phyloP scores from a whole-genome alignment of 2,797 vertebrate species.

The Paguma larvata region DNA sequence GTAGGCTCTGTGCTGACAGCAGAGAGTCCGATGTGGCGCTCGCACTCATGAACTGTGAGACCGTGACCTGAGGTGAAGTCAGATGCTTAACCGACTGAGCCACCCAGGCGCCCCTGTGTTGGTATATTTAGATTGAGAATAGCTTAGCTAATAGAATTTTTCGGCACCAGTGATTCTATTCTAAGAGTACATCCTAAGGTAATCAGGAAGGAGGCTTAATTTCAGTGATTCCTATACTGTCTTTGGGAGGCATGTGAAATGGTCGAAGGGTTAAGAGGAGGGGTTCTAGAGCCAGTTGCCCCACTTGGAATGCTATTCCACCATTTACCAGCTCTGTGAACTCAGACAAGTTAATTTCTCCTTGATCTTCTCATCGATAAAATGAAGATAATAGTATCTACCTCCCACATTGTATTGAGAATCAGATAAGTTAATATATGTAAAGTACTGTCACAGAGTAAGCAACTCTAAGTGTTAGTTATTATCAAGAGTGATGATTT shows the following conservation, averaged over 20 bases:
- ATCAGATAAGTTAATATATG: conserved; percentile 47
- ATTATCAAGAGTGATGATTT: neutral
- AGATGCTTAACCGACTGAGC: too few relatives aligned
- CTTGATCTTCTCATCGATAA: conserved; percentile 53
- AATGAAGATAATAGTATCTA: conserved; percentile 50
- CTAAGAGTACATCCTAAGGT: neutral
- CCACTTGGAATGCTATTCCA: neutral
- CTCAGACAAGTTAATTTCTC: conserved; percentile 35
- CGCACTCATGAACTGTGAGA: too few relatives aligned
- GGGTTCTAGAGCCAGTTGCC: neutral
- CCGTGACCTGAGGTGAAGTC: too few relatives aligned
- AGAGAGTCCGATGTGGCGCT: too few relatives aligned
- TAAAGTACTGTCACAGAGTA: conserved; percentile 23
- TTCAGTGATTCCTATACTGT: neutral
- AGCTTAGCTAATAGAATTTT: neutral
- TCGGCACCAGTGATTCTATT: neutral
- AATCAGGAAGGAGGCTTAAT: neutral
- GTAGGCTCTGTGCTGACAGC: too few relatives aligned
- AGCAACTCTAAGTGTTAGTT: conserved; percentile 38
- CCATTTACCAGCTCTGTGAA: neutral
- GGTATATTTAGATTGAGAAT: neutral
- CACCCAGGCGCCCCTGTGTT: neutral
- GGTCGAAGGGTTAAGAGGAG: neutral
- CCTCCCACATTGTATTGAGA: neutral
- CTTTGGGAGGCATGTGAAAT: neutral